Percentiles rank a stretch among this genome's conserved stretches.
phyloP scores from a whole-genome alignment of 2,113 vertebrate genomes.

The Cyprinus carpio region DNA sequence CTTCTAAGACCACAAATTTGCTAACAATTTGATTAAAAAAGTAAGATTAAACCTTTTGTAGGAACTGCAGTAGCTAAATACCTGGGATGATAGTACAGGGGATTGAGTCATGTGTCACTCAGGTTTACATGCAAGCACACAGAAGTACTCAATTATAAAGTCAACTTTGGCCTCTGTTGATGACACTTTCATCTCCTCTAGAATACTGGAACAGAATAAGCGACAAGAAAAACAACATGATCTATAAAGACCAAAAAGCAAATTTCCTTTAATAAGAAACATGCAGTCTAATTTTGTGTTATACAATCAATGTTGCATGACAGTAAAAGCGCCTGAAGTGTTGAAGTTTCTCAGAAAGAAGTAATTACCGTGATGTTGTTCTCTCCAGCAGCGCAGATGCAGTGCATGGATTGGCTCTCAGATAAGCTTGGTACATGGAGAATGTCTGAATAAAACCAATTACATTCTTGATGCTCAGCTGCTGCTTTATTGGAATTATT shows the following conservation, averaged over 20 bases:
- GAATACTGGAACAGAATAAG: slow-evolving; percentile 63
- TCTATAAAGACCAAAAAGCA: neutral
- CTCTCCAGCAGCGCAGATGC: slow-evolving; percentile 71
- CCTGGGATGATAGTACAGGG: neutral
- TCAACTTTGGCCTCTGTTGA: slow-evolving; percentile 67
- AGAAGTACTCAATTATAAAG: slow-evolving; percentile 61
- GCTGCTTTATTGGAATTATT: slow-evolving; percentile 60
- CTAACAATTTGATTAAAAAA: neutral
- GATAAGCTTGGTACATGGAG: slow-evolving; percentile 76
- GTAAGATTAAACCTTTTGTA: neutral
- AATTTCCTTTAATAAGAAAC: neutral
- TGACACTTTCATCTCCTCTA: slow-evolving; percentile 69
- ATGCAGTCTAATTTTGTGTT: neutral
- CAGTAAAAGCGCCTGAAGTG: neutral
- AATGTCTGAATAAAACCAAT: slow-evolving; percentile 75
- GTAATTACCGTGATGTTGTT: slow-evolving; percentile 72
- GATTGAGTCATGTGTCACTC: slow-evolving; percentile 35
- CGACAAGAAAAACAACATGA: neutral
- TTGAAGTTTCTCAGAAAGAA: neutral
- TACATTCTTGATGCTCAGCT: slow-evolving; percentile 66
- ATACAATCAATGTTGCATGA: neutral
- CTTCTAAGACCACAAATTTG: neutral
- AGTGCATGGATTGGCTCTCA: slow-evolving; percentile 62
- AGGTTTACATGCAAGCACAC: slow-evolving; percentile 72
- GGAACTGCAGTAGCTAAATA: neutral